phyloP scores from a whole-genome alignment of 2,888 invertebrate species.

The Pyrrhosoma nymphula region DNA sequence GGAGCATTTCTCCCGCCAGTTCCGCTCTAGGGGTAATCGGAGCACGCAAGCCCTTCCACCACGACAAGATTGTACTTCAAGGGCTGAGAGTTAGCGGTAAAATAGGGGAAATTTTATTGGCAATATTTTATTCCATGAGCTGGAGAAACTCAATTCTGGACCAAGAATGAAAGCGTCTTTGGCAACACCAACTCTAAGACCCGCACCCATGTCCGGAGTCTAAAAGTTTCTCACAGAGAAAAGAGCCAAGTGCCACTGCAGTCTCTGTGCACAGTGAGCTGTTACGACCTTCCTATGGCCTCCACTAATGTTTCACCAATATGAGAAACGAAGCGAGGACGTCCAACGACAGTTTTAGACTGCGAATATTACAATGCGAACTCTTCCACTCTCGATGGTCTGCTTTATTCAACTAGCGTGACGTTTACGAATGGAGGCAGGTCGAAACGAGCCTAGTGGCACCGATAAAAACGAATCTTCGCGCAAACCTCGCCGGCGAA shows the following conservation, averaged over 20 bases:
- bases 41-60: too few species aligned
- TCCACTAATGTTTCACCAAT: neutral
- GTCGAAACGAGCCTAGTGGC: neutral
- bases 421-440: neutral
- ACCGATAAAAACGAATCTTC: neutral
- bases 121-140: too few species aligned
- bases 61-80: too few species aligned
- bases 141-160: too few species aligned
- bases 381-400: neutral
- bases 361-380: neutral
- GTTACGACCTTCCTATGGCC: neutral
- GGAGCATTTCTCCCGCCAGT: too few species aligned
- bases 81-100: too few species aligned
- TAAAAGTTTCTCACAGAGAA: neutral
- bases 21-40: too few species aligned
- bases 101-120: too few species aligned
- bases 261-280: neutral
- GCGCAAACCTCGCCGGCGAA: neutral
- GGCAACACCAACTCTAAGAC: too few species aligned
- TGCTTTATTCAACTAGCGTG: neutral
- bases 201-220: too few species aligned
- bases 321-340: neutral
- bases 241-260: neutral
- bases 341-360: neutral
- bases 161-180: too few species aligned